Conservation (phyloP, 2,113 vertebrate species). For the Osmerus mordax region DNA sequence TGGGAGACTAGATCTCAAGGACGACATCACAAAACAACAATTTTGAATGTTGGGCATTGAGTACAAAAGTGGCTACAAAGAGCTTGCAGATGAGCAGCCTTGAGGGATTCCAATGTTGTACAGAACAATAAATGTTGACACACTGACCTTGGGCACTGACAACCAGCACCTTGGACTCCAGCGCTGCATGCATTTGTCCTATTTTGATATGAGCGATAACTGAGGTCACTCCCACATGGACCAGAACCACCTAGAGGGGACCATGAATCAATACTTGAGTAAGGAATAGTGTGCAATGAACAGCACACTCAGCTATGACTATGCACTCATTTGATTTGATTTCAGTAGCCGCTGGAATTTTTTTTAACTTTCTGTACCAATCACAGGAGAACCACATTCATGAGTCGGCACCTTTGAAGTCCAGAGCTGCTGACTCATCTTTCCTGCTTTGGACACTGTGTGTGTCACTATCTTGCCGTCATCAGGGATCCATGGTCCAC, state of each 20-base stretch:
- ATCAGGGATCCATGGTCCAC: constrained; percentile 76
- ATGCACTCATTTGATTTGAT: background rate
- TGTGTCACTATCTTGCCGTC: constrained; percentile 78
- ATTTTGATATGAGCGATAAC: constrained; percentile 76
- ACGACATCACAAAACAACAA: background rate
- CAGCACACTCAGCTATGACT: background rate
- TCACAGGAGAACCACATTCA: background rate
- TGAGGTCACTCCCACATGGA: constrained; percentile 72
- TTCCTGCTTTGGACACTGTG: constrained; percentile 73
- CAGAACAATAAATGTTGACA: background rate
- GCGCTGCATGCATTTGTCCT: constrained; percentile 70
- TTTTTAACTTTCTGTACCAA: background rate
- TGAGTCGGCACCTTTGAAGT: constrained; percentile 67
- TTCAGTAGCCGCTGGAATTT: background rate
- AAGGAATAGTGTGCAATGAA: background rate
- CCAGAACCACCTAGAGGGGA: constrained; percentile 67
- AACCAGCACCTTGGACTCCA: constrained; percentile 73
- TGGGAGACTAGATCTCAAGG: too few relatives aligned
- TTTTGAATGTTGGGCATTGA: background rate
- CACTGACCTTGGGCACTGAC: constrained; percentile 71
- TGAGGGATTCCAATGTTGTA: background rate
- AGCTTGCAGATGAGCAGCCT: background rate
- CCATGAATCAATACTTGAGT: background rate
- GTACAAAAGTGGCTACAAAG: background rate
- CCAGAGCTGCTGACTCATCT: constrained; percentile 73